A percentile compares a stretch with the other conserved stretches of the same genome.
phyloP scores from a whole-genome alignment of 1,140 invertebrate genomes.

The Drosophila pseudoananassae region DNA sequence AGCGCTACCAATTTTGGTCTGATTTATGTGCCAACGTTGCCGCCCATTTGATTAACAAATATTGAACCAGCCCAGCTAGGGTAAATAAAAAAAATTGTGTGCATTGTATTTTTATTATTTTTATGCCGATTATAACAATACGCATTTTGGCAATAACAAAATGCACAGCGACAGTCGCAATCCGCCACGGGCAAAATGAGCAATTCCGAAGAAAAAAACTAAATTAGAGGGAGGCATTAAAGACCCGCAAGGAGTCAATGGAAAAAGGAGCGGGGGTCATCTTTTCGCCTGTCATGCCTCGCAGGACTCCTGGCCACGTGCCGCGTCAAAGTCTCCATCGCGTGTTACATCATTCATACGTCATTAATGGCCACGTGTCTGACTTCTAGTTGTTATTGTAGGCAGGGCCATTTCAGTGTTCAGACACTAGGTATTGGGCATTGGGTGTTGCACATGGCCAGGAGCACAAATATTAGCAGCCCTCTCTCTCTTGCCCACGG shows the following conservation, averaged over 20 bases:
- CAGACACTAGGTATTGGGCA: conserved; percentile 4
- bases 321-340: conserved; percentile 68
- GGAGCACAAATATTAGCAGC: conserved; percentile 68
- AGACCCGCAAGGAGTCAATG: conserved; percentile 58
- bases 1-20: conserved; percentile 26
- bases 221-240: conserved; percentile 47
- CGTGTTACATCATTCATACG: conserved; percentile 84
- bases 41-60: conserved; percentile 75
- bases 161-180: conserved; percentile 36
- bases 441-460: conserved; percentile 42
- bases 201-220: conserved; percentile 37
- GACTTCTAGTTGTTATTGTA: conserved; percentile 71
- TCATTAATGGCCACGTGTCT: conserved; percentile 84
- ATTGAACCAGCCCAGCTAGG: conserved; percentile 29
- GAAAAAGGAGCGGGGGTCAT: conserved; percentile 46
- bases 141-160: conserved; percentile 51
- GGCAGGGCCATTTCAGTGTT: conserved; percentile 65
- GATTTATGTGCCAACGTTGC: conserved; percentile 60
- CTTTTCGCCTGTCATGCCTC: conserved; percentile 61
- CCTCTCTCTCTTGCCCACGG: conserved; percentile 4
- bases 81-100: conserved; percentile 22
- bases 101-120: conserved; percentile 61
- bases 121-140: conserved; percentile 67
- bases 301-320: conserved; percentile 72
- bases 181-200: conserved; percentile 65